Percentiles rank a stretch among this genome's conserved stretches.
phyloP scores from a whole-genome alignment of 2,888 invertebrate species.

The Apocheima hispidaria region DNA sequence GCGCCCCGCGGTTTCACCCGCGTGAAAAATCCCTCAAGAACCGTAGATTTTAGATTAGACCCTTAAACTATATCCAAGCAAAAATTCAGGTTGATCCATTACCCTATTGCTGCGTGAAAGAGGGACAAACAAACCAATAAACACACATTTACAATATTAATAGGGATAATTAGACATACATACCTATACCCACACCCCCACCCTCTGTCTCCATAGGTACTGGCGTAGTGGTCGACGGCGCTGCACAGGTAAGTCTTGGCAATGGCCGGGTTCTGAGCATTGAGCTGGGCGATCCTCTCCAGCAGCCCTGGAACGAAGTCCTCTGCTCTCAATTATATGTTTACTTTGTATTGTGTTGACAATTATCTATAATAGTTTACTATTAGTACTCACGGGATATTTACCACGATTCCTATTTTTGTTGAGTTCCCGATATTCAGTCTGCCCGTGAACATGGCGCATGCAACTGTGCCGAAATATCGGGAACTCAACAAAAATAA shows the following conservation, averaged over 20 bases:
- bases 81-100: too few species aligned
- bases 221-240: conserved; percentile 94
- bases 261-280: conserved; percentile 87
- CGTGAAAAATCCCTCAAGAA: too few species aligned
- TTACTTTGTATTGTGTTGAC: conserved; percentile 12
- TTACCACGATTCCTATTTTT: too few species aligned
- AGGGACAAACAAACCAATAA: too few species aligned
- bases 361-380: not conserved
- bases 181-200: conserved; percentile 96
- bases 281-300: conserved; percentile 77
- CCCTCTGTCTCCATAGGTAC: conserved; percentile 95
- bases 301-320: conserved; percentile 65
- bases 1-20: too few species aligned
- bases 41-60: too few species aligned
- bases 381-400: not conserved
- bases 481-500: too few species aligned
- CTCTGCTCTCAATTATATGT: conserved; percentile 29
- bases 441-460: too few species aligned
- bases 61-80: too few species aligned
- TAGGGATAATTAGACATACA: not conserved
- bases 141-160: not conserved
- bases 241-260: conserved; percentile 91
- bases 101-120: too few species aligned
- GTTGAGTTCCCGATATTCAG: too few species aligned
- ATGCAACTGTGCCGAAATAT: too few species aligned